Base-by-base conservation (phyloP, 92 coral and sea anemone genomes). In the Palythoa caribaeorum region DNA sequence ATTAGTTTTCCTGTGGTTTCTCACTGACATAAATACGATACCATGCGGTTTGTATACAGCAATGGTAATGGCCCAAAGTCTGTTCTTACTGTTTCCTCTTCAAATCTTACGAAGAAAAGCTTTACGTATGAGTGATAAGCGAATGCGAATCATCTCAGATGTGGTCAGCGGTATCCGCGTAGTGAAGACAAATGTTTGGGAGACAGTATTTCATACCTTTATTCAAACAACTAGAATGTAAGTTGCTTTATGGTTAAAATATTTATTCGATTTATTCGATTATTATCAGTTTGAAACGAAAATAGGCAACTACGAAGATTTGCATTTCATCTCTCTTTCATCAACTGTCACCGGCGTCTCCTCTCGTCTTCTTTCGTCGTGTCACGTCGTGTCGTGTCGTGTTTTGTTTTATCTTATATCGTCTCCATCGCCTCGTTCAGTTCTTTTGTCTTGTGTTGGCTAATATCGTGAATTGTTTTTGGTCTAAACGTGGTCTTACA, bases 141-240 rank as follows among this genome's bases (percentile, higher is more conserved):
- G 86, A 37, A 81, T 81, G 86, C 86, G 73, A 68, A 65, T 81
- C 38, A 65, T 81, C 21, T 65, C 55, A 35, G 76, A 81, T 68
- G 86, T 81, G 50, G 86, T 81, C 86, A 81, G 86, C 60, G 60
- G 60, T 65, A 81, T 81, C 38, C 75, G 60, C 21, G 39, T 19
- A 13, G 86, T 81, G 50, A 81, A 81, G 86, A 37, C 86, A 81
- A 81, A 81, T 20, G 44, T 66, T 20, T 81, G 55, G 86, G 86
- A 81, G 60, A 9, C 21, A 6, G 37, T 20, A 3, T 81, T 66
- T 53, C 86, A 81, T n/a, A 60, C 73, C 1, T 16, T 81, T n/a
- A 81, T 81, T 69, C 76, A 81, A 66, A 48, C 35, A 65, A 53
- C 28, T 1, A 68, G 86, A 38, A 48, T 13, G 86, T 81, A 63